Evolutionary conservation across 2,113 vertebrate species (phyloP), one percentile per base, ranked within the genome.

Genomic region (Steatornis caripensis): DNA sequence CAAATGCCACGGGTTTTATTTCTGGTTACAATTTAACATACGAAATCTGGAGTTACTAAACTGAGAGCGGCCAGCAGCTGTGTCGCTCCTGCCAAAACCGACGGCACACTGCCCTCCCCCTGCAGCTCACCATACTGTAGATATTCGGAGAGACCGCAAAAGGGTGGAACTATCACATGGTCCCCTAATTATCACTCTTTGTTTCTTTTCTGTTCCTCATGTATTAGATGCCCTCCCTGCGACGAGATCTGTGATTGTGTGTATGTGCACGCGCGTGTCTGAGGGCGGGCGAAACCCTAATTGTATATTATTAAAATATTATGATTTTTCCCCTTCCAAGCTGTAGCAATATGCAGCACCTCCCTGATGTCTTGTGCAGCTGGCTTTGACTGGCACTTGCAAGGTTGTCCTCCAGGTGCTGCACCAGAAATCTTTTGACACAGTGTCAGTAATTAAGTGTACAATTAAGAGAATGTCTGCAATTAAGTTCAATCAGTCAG

Each of bases 381-480:
- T 98, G 97, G 87, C 92, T 90, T 23, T 86, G 37, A 96, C 95
- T 96, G 95, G 96, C 97, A 93, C 87, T 89, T 21, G 30, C 92
- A 96, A 97, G 97, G 97, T 95, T 97, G 94, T 96, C 97, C 94
- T 96, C 96, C 97, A 98, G 97, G 97, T 97, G 97, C 96, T 96
- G 95, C 97, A 82, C 36, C 96, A 97, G 89, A 97, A 97, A 92
- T 98, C 97, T 97, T 97, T 97, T 97, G 97, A 97, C 96, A 97
- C 95, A 96, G 96, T 97, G 97, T 97, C 96, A 92, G 97, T 98
- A 98, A 98, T 97, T 97, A 98, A 97, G 97, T 95, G 96, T 95
- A 97, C 94, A 97, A 97, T 98, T 97, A 96, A 91, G 93, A 96
- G 97, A 97, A 97, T 93, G 95, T 60, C 93, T 97, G 96, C 96